phyloP scores from a whole-genome alignment of 2,113 vertebrate species.

The Microcebus murinus region DNA sequence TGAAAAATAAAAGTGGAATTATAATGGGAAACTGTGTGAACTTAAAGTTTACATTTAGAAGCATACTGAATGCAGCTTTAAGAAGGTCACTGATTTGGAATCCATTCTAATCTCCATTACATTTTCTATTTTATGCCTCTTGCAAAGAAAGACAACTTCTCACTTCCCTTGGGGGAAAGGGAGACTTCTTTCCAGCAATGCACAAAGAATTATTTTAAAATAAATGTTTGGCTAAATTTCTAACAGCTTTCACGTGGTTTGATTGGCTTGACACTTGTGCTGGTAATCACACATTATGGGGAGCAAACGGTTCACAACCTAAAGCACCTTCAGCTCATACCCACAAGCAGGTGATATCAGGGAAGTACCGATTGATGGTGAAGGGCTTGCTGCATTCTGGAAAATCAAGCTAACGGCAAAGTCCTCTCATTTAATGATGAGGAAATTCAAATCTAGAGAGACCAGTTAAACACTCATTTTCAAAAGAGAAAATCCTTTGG shows the following conservation, averaged over 20 bases:
- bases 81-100: not conserved
- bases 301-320: not conserved
- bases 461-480: not conserved
- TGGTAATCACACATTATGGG: not conserved
- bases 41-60: conserved; percentile 38
- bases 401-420: not conserved
- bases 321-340: not conserved
- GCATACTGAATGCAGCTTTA: not conserved
- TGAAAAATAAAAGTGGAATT: not conserved
- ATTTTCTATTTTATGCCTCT: not conserved
- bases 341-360: not conserved
- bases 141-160: not conserved
- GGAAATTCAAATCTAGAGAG: not conserved
- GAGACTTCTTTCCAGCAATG: not conserved
- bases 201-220: conserved; percentile 43
- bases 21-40: not conserved
- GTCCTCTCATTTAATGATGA: not conserved
- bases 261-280: not conserved
- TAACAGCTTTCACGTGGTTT: not conserved
- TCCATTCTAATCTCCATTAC: not conserved
- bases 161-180: not conserved
- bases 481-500: not conserved
- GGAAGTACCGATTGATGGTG: not conserved
- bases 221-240: conserved; percentile 2
- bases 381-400: not conserved